Base-by-base conservation (phyloP, 1,140 invertebrate genomes). In the Apis cerana region DNA sequence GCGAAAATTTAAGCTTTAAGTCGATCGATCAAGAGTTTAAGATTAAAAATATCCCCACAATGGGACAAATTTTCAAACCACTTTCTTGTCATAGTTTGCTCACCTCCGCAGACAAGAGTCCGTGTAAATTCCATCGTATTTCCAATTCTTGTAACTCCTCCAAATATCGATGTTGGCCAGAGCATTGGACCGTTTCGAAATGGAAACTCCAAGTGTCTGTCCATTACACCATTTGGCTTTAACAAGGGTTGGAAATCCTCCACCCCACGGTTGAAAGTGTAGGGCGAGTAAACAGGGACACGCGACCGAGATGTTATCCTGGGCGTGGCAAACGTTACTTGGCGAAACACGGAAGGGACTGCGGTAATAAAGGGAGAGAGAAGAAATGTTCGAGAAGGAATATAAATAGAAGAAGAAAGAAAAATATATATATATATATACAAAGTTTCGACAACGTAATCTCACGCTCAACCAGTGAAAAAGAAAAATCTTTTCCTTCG, bases 271-370 rank as follows among this genome's bases (percentile, higher is more conserved):
- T 59, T 84, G 83, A 87, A 89, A 89, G 82, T 84, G 83, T 78
- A 80, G 80, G 48, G 65, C 82, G 85, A 90, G 86, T 88, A 88
- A 89, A 89, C 76, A 75, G 84, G 65, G 80, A 84, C 89, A 90
- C 89, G 89, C 89, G 82, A 90, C 72, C 83, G 68, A 71, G 88
- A 90, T 90, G 84, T 86, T 90, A 90, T 89, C 88, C 75, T 43
- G 52, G 21, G 69, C 43, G 71, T 71, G 71, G 58, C 59, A 65
- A 69, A 56, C 64, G 64, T 80, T 80, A 83, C 77, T 83, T 70
- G 21, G 70, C 23, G 82, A 64, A 80, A 82, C 88, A 84, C 84
- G 86, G 54, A 83, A 83, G 72, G 68, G 15, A 68, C 23, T 15
- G n/a, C 7, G 3, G 43, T 13, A 50, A 70, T 48, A 52, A n/a